These are phyloP conservation scores for Syngnathus floridae DNA, from an alignment of 2,113 vertebrate genomes.

Conservation along the genomic window DNA sequence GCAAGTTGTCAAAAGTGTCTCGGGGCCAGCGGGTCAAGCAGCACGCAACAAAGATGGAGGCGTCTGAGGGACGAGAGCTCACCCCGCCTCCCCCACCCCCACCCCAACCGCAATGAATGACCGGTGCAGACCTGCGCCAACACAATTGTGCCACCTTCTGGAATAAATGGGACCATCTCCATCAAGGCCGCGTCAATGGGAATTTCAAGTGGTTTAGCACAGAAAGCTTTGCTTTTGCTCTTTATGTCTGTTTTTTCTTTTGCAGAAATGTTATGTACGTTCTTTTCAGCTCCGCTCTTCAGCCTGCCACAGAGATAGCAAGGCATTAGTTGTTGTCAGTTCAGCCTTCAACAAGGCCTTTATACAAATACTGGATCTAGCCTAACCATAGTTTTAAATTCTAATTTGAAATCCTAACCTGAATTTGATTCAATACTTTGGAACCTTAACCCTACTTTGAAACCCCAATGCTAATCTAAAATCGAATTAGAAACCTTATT, in stretches of 20 bases:
- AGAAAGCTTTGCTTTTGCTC: conserved; percentile 3
- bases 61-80: conserved; percentile 31
- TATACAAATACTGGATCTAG: no score
- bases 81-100: conserved; percentile 10
- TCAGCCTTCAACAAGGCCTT: no score
- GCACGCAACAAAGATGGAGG: conserved; percentile 34
- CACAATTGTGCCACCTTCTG: conserved; percentile 73
- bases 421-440: no score
- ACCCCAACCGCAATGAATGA: conserved; percentile 17
- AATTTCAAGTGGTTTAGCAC: conserved; percentile 1
- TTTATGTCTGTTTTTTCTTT: background rate
- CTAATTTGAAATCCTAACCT: no score
- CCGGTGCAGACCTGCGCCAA: conserved; percentile 41
- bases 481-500: no score
- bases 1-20: conserved; percentile 33
- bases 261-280: background rate
- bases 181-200: conserved; percentile 14
- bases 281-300: background rate
- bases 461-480: no score
- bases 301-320: background rate
- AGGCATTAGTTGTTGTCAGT: no score
- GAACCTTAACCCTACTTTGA: no score
- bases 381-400: no score
- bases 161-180: conserved; percentile 29
- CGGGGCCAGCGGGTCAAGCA: conserved; percentile 39